Evolutionary conservation across 1,140 invertebrate genomes (phyloP).

Genomic region (Diachasma alloeum): DNA sequence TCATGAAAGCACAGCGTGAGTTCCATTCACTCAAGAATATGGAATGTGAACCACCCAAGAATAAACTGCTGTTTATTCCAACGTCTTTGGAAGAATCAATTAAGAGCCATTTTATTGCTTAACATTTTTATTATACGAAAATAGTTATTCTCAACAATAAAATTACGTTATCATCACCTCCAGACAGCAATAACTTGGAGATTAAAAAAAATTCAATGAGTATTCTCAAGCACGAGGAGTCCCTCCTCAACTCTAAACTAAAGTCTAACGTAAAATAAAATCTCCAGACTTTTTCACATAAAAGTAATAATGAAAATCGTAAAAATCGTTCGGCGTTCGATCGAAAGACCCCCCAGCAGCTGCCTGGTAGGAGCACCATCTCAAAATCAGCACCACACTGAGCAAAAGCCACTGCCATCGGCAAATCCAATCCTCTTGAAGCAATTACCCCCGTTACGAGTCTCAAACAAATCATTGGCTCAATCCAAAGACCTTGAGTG

Average conservation of each 20-base stretch:
- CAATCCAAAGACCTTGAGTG: conserved; percentile 90
- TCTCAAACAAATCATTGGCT: conserved; percentile 69
- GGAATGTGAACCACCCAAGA: conserved; percentile 39
- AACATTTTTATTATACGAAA: conserved; percentile 6
- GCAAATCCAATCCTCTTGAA: background rate
- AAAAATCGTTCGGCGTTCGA: background rate
- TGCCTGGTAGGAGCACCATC: background rate
- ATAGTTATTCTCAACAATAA: conserved; percentile 6
- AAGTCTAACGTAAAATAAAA: too few relatives aligned
- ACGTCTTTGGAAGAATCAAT: background rate
- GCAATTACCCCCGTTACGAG: background rate
- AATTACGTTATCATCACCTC: background rate
- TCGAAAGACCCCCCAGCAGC: background rate
- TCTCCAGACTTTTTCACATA: background rate
- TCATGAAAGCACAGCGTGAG: conserved; percentile 68
- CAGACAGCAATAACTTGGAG: background rate
- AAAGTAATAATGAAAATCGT: background rate
- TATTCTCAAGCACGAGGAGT: background rate
- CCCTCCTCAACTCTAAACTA: background rate
- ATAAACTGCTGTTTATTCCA: background rate
- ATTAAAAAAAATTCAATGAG: background rate
- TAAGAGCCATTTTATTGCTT: background rate
- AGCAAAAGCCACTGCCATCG: too few relatives aligned
- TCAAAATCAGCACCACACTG: background rate
- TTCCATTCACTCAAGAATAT: conserved; percentile 52